Base-by-base conservation (phyloP, 2,797 vertebrate genomes). In the Sparidentex hasta region DNA sequence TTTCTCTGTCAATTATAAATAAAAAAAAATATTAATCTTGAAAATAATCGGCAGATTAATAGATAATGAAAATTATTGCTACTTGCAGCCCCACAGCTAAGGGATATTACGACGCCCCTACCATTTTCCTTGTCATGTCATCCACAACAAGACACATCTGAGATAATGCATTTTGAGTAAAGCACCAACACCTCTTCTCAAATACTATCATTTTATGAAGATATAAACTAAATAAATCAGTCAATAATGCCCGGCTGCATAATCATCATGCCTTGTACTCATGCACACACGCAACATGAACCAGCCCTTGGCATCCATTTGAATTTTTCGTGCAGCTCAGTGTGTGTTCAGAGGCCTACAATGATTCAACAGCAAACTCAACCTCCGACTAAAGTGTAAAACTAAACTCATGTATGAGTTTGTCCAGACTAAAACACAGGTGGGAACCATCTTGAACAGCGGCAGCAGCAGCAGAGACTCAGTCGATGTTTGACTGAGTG, bases 211-310 rank as follows among this genome's bases (percentile, higher is more conserved):
- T 0, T 64, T 54, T 0, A 21, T 16, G 25, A 47, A 54, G 38
- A 12, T 50, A 0, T 21, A 21, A 56, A 25, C 6, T 44, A 4
- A 44, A 44, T 33, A 33, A 33, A 44, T 44, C 13, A 38, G 20
- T 56, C 21, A 8, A 2, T 54, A 61, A 44, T 20, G 4, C 12
- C 27, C 51, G n/a, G 21, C 41, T 18, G 54, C 13, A 47, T 43
- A 20, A 23, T 23, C 55, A 13, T 29, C 13, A 51, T 5, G 4
- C 7, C 54, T 17, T 72, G 11, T 27, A 13, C 17, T 50, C 17
- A 5, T 43, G 50, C 43, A 58, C n/a, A 69, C 33, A 65, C 33
- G 1, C 80, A 62, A 68, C 71, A 68, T 55, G 68, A 73, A 71
- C 29, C 75, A 79, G 62, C 46, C 16, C 18, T 3, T 0, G 29